phyloP scores from a whole-genome alignment of 2,113 vertebrate genomes.

The Cheirogaleus medius region DNA sequence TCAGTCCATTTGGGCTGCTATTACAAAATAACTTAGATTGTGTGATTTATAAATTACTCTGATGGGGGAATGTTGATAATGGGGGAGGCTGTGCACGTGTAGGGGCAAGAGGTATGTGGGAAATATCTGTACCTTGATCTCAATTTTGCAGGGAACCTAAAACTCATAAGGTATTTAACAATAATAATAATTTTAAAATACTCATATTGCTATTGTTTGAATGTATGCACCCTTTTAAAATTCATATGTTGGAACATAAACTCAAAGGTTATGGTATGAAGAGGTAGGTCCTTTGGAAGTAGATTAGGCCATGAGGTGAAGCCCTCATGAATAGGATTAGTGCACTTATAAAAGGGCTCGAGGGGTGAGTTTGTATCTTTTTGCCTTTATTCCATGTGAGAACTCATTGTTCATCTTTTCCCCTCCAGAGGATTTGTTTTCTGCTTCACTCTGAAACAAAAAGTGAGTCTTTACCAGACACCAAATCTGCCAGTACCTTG shows the following conservation, averaged over 20 bases:
- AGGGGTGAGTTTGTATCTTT: background rate
- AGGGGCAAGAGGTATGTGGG: background rate
- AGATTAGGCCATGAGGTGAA: background rate
- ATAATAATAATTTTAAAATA: background rate
- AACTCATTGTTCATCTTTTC: background rate
- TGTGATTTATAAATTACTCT: background rate
- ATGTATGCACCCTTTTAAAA: background rate
- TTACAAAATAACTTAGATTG: background rate
- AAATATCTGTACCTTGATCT: background rate
- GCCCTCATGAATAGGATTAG: background rate
- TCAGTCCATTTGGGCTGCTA: background rate
- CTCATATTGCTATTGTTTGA: background rate
- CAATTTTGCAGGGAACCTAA: background rate
- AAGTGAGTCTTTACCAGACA: background rate
- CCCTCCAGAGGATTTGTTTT: background rate
- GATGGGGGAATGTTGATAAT: background rate
- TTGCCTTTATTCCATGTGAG: background rate
- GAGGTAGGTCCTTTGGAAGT: background rate
- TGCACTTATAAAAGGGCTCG: background rate
- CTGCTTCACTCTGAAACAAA: background rate
- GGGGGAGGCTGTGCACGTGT: too few relatives aligned
- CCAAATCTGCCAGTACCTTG: background rate
- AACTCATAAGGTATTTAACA: background rate
- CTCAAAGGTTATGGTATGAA: background rate
- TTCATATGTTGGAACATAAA: background rate